phyloP scores from a whole-genome alignment of 1,140 invertebrate genomes.

The Musca domestica region DNA sequence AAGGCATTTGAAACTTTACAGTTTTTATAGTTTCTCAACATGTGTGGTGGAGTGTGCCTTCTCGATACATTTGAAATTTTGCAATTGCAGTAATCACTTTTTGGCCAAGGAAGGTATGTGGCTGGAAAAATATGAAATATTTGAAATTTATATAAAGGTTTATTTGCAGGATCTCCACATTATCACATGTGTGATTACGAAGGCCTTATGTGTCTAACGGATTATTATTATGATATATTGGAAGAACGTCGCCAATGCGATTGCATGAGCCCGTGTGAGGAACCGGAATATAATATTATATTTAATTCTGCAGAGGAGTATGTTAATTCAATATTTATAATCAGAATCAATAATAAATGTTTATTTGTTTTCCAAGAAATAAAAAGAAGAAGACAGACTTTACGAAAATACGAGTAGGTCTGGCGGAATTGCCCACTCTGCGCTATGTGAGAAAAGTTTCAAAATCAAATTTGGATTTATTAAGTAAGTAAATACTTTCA shows the following conservation, averaged over 20 bases:
- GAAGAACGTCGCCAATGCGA: slow-evolving; percentile 62
- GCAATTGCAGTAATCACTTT: slow-evolving; percentile 66
- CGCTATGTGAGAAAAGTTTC: slow-evolving; percentile 64
- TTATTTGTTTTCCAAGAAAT: slow-evolving; percentile 3
- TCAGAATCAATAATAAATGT: not conserved
- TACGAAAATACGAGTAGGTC: slow-evolving; percentile 56
- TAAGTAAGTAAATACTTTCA: slow-evolving; percentile 54
- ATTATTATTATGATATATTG: slow-evolving; percentile 55
- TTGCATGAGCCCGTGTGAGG: slow-evolving; percentile 64
- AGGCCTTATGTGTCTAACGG: slow-evolving; percentile 63
- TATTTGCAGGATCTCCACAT: not conserved
- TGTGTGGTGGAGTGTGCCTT: slow-evolving; percentile 64
- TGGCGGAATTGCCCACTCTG: slow-evolving; percentile 61
- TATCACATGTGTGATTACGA: slow-evolving; percentile 45
- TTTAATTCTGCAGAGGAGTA: slow-evolving; percentile 55
- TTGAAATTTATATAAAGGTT: not conserved
- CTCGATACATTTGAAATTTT: slow-evolving; percentile 55
- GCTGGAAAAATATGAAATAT: not conserved
- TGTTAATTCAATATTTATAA: slow-evolving; percentile 29
- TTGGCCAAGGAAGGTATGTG: slow-evolving; percentile 53
- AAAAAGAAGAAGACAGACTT: slow-evolving; percentile 26
- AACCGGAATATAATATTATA: slow-evolving; percentile 65
- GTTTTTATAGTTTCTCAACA: slow-evolving; percentile 63
- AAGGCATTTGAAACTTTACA: slow-evolving; percentile 36
- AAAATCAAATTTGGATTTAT: slow-evolving; percentile 62